Conservation (phyloP, 1,140 invertebrate genomes). For the Drosophila ficusphila region DNA sequence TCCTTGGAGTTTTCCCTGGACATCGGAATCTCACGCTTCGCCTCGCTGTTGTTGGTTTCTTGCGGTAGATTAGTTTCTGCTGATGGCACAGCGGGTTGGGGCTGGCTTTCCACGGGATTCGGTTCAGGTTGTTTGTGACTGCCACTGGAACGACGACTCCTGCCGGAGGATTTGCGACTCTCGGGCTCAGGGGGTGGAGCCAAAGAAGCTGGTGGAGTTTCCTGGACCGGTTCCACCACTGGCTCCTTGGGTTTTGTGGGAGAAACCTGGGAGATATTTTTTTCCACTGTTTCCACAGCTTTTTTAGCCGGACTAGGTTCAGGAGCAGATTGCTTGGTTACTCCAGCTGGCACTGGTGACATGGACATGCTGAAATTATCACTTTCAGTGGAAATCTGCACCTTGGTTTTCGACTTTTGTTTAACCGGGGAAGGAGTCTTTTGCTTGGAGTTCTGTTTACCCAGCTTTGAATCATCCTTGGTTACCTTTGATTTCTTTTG, state of each 20-base stretch:
- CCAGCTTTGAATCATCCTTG: conserved; percentile 15
- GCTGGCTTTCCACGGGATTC: not conserved
- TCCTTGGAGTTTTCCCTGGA: conserved; percentile 75
- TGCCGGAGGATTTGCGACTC: conserved; percentile 58
- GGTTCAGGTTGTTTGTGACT: conserved; percentile 35
- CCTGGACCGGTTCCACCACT: conserved; percentile 3
- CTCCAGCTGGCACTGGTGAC: conserved; percentile 31
- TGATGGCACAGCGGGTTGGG: conserved; percentile 6
- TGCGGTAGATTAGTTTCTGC: conserved; percentile 3
- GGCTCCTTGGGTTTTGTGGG: conserved; percentile 2
- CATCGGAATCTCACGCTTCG: conserved; percentile 63
- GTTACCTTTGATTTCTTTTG: conserved; percentile 24
- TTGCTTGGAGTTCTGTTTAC: conserved; percentile 52
- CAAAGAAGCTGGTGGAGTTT: conserved; percentile 10
- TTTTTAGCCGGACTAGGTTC: not conserved
- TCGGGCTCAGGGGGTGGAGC: conserved; percentile 27
- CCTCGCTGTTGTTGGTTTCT: conserved; percentile 23
- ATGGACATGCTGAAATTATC: conserved; percentile 28
- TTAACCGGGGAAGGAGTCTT: conserved; percentile 64
- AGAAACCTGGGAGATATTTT: not conserved
- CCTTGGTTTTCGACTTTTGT: conserved; percentile 20
- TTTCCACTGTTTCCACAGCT: not conserved
- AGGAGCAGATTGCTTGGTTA: not conserved
- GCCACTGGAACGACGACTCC: conserved; percentile 66
- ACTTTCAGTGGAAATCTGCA: conserved; percentile 50